phyloP scores from a whole-genome alignment of 2,113 vertebrate genomes.

The Tragulus kanchil region DNA sequence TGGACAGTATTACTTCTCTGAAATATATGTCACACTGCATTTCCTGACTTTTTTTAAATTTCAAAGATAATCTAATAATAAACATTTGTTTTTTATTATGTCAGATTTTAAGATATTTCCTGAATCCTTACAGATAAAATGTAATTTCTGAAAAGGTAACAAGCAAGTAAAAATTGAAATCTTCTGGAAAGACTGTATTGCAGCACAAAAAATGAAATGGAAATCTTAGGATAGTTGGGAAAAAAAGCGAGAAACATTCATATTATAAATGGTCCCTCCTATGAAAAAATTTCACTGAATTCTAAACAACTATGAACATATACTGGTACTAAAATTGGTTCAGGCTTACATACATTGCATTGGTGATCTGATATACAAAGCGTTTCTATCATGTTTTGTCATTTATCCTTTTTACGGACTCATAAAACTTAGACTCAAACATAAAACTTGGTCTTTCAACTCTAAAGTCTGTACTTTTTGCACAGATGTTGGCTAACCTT shows the following conservation, averaged over 20 bases:
- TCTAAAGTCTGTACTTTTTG: background rate
- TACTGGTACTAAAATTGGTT: background rate
- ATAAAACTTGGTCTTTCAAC: background rate
- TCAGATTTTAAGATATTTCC: background rate
- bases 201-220: background rate
- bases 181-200: background rate
- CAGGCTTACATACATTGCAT: background rate
- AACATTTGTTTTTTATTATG: background rate
- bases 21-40: background rate
- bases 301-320: background rate
- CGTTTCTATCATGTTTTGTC: background rate
- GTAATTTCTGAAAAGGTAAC: background rate
- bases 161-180: background rate
- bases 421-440: background rate
- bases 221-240: background rate
- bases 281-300: constrained; percentile 23
- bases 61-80: background rate
- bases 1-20: background rate
- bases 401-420: background rate
- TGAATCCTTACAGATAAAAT: background rate
- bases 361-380: constrained; percentile 12
- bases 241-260: background rate
- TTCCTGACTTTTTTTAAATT: background rate
- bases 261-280: background rate
- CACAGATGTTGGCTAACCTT: background rate